Conservation (phyloP, 2,888 invertebrate species). For the Drosophila ustulata region DNA sequence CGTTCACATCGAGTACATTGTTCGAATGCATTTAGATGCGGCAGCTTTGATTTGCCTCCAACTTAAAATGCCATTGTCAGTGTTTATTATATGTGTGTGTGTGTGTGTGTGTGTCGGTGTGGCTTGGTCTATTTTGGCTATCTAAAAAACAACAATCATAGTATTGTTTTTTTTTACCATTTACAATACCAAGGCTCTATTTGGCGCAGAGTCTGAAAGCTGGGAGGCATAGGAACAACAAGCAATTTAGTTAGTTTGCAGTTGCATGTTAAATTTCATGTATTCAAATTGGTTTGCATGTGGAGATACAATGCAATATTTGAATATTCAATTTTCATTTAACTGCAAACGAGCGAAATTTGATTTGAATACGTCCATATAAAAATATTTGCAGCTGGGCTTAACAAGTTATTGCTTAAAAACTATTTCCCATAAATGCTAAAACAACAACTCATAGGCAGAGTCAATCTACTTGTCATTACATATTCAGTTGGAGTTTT, state of each 20-base stretch:
- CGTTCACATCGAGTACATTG: slow-evolving; percentile 40
- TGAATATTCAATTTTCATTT: slow-evolving; percentile 47
- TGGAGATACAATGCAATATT: slow-evolving; percentile 53
- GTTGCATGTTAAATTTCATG: slow-evolving; percentile 30
- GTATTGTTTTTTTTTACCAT: slow-evolving; percentile 1
- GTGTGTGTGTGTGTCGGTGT: slow-evolving; percentile 14
- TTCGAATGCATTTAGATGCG: slow-evolving; percentile 53
- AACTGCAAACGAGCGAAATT: slow-evolving; percentile 30
- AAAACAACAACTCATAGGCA: neutral
- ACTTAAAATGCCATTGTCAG: slow-evolving; percentile 45
- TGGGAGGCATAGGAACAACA: slow-evolving; percentile 22
- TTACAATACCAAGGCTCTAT: neutral
- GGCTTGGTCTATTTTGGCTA: slow-evolving; percentile 38
- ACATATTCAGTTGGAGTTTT: neutral
- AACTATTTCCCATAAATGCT: neutral
- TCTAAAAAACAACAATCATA: slow-evolving; percentile 27
- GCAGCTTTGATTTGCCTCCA: slow-evolving; percentile 62
- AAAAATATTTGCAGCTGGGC: neutral
- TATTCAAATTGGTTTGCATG: slow-evolving; percentile 46
- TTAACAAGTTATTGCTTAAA: neutral
- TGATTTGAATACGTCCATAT: slow-evolving; percentile 19
- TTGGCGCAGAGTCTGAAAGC: neutral
- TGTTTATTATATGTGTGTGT: slow-evolving; percentile 2
- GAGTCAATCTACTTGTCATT: no score
- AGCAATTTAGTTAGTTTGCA: slow-evolving; percentile 28